Evolutionary conservation across 2,797 vertebrate species (phyloP), one percentile per base, ranked within the genome.

Genomic region (Pachyuromys duprasi): DNA sequence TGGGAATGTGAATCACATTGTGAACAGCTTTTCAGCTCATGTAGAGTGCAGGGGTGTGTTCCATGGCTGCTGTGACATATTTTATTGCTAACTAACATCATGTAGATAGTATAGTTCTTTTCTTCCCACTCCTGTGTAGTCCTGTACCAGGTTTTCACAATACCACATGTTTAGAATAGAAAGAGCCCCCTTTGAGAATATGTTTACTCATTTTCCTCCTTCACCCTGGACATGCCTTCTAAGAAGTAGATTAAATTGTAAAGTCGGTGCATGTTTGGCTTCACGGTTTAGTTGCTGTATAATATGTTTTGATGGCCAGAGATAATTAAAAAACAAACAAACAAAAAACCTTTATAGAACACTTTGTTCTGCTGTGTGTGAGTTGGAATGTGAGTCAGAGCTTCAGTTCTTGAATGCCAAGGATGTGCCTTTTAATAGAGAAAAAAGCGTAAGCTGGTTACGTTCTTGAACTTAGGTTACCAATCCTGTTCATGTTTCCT

Each of bases 1-100:
- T 14, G 22, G 89, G 76, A 95, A 33, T 79, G 79, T 93, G 92
- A 65, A 94, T 87, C 90, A 49, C 90, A 63, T 14, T 62, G 95
- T 78, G 96, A 93, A 86, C 96, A 72, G 60, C n/a, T 94, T 98
- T 97, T 94, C 89, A 96, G 22, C 53, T 53, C 70, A 57, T 53
- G 69, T 42, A 57, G 72, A 89, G 49, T 62, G 75, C 80, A 93
- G 0, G 74, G 18, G 83, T 60, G 0, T 42, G 49, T 86, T 89
- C 88, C 78, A 72, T 89, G 82, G 67, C 69, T 94, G 91, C 81
- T 95, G 94, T 90, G 75, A 82, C 93, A 20, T 60, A 55, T 92
- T 95, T 97, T 95, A 67, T 90, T 89, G 57, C 70, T 75, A 53
- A 90, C 89, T 89, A 86, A 87, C 93, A 74, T 93, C 36, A 24